phyloP scores from a whole-genome alignment of 2,113 vertebrate species.

The Peromyscus maniculatus region DNA sequence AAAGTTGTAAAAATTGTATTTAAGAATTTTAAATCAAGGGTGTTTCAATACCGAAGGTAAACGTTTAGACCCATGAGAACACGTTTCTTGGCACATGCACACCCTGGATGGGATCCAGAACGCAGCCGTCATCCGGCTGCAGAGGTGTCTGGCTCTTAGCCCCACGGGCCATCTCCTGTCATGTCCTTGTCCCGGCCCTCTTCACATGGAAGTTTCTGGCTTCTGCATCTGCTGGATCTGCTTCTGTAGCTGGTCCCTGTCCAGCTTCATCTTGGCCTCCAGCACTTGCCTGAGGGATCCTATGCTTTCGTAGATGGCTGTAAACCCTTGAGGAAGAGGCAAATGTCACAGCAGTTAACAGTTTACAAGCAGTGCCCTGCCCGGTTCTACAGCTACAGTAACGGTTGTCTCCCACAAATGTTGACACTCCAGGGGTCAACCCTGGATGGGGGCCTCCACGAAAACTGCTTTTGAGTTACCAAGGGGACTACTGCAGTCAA shows the following conservation, averaged over 20 bases:
- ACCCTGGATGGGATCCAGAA: conserved; percentile 60
- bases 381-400: background rate
- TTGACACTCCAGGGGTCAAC: background rate
- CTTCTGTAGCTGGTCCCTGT: conserved; percentile 90
- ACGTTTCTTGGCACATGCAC: conserved; percentile 80
- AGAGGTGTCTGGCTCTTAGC: background rate
- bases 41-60: conserved; percentile 72
- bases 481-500: background rate
- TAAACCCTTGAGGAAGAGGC: conserved; percentile 85
- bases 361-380: background rate
- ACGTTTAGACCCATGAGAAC: conserved; percentile 69
- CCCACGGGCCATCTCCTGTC: background rate
- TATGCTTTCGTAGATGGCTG: conserved; percentile 91
- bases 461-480: background rate
- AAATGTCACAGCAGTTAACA: conserved; percentile 47
- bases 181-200: conserved; percentile 29
- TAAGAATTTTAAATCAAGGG: conserved; percentile 56
- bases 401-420: background rate
- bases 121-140: background rate
- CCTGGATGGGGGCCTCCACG: background rate
- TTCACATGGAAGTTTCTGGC: conserved; percentile 84
- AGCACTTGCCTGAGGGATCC: conserved; percentile 90
- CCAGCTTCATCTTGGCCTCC: conserved; percentile 90
- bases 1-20: conserved; percentile 50
- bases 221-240: conserved; percentile 88